Evolutionary conservation across 2,888 invertebrate genomes (phyloP).

Genomic region (Diarsia mendica): DNA sequence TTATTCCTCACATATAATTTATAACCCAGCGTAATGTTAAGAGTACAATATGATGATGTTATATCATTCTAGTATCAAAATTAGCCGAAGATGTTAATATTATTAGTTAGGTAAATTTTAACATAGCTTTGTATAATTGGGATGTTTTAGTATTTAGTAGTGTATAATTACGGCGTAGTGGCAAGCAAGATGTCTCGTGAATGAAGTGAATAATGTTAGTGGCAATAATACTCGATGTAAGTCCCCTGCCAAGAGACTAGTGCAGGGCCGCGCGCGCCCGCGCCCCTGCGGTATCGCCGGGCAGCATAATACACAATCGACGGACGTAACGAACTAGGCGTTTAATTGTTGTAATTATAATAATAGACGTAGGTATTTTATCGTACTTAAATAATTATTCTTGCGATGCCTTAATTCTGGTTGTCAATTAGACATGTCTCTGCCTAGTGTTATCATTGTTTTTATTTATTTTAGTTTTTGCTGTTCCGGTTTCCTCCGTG

Average conservation of each 20-base stretch:
- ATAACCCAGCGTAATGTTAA: constrained; percentile 89
- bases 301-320: constrained; percentile 75
- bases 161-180: constrained; percentile 86
- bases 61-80: constrained; percentile 91
- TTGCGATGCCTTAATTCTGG: constrained; percentile 91
- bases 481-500: constrained; percentile 90
- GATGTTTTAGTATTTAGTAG: constrained; percentile 90
- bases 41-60: constrained; percentile 91
- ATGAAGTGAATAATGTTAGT: constrained; percentile 83
- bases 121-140: constrained; percentile 91
- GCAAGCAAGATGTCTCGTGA: constrained; percentile 86
- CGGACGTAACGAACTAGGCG: constrained; percentile 84
- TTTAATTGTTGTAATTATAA: constrained; percentile 90
- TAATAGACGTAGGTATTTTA: constrained; percentile 90
- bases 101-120: constrained; percentile 90
- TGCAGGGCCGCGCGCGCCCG: constrained; percentile 72
- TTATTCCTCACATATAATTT: constrained; percentile 88
- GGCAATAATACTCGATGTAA: constrained; percentile 90
- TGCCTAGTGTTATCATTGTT: constrained; percentile 90
- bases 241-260: constrained; percentile 82
- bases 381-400: constrained; percentile 91
- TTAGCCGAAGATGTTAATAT: constrained; percentile 91
- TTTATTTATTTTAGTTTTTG: constrained; percentile 89
- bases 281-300: constrained; percentile 61
- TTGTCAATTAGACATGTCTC: constrained; percentile 91